Conservation (phyloP, 2,113 vertebrate species). For the Actinemys pallida region DNA sequence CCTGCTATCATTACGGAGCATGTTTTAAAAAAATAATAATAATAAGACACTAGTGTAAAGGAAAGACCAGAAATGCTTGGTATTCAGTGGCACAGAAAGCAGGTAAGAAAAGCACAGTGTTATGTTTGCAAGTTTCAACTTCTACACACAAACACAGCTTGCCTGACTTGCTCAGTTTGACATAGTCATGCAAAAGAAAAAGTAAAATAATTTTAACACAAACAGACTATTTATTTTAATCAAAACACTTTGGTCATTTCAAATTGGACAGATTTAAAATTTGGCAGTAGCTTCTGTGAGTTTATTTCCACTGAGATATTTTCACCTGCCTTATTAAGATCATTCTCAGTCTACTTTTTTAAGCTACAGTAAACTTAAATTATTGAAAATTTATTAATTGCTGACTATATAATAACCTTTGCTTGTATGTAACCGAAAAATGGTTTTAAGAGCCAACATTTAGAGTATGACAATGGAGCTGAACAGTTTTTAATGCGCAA, state of each 20-base stretch:
- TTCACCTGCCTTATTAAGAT: slow-evolving; percentile 95
- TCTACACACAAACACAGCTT: slow-evolving; percentile 70
- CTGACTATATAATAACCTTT: slow-evolving; percentile 93
- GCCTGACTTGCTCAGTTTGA: slow-evolving; percentile 78
- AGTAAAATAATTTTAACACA: slow-evolving; percentile 69
- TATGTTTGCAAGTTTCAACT: slow-evolving; percentile 77
- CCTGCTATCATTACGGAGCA: slow-evolving; percentile 49
- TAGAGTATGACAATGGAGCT: slow-evolving; percentile 94
- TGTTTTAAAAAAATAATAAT: neutral
- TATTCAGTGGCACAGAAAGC: slow-evolving; percentile 81
- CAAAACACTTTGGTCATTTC: slow-evolving; percentile 72
- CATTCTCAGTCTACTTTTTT: slow-evolving; percentile 90
- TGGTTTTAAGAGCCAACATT: slow-evolving; percentile 94
- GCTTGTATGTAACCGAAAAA: slow-evolving; percentile 95
- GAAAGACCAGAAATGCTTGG: slow-evolving; percentile 78
- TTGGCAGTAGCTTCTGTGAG: slow-evolving; percentile 79
- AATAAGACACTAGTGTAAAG: slow-evolving; percentile 76
- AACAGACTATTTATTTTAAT: slow-evolving; percentile 68
- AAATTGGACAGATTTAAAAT: slow-evolving; percentile 69
- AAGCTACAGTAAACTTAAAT: slow-evolving; percentile 93
- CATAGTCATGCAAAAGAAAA: slow-evolving; percentile 72
- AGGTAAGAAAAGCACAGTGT: slow-evolving; percentile 86
- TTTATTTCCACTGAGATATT: slow-evolving; percentile 86
- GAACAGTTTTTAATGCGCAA: slow-evolving; percentile 96
- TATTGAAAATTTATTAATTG: slow-evolving; percentile 96